phyloP scores from a whole-genome alignment of 2,113 vertebrate genomes.

The Prinia subflava region DNA sequence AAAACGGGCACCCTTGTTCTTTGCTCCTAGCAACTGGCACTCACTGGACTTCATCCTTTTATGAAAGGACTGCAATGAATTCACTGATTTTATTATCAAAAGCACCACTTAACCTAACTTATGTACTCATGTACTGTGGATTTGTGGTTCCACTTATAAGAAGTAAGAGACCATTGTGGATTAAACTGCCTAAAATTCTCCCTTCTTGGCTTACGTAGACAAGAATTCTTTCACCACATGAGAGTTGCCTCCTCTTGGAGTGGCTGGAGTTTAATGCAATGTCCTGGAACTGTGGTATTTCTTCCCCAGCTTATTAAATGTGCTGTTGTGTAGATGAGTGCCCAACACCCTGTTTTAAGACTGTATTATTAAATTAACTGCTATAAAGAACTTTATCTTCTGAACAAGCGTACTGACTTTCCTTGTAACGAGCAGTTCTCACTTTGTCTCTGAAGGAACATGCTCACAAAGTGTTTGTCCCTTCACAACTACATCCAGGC shows the following conservation, averaged over 20 bases:
- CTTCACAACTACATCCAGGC: neutral
- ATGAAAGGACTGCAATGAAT: slow-evolving; percentile 25
- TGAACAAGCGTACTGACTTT: slow-evolving; percentile 49
- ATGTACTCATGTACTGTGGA: slow-evolving; percentile 35
- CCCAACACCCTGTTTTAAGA: slow-evolving; percentile 56
- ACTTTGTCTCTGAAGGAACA: neutral
- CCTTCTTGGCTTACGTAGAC: slow-evolving; percentile 2
- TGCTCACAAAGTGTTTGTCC: neutral
- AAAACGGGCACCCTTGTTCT: slow-evolving; percentile 48
- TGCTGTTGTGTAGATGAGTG: slow-evolving; percentile 58
- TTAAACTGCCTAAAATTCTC: slow-evolving; percentile 37
- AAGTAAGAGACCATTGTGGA: slow-evolving; percentile 43
- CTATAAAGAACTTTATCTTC: slow-evolving; percentile 74
- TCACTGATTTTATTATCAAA: slow-evolving; percentile 28
- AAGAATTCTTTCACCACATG: slow-evolving; percentile 5
- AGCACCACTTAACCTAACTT: slow-evolving; percentile 41
- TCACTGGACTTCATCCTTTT: slow-evolving; percentile 31
- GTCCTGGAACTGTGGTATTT: slow-evolving; percentile 51
- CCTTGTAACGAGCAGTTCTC: neutral
- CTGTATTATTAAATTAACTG: slow-evolving; percentile 67
- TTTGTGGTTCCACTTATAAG: slow-evolving; percentile 37
- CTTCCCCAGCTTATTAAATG: slow-evolving; percentile 27
- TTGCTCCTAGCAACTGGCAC: slow-evolving; percentile 35
- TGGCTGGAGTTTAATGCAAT: slow-evolving; percentile 34
- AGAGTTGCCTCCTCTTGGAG: slow-evolving; percentile 18